Evolutionary conservation across 2,888 invertebrate genomes (phyloP), one percentile per base, ranked within the genome.

Genomic region (Dolomedes plantarius): DNA sequence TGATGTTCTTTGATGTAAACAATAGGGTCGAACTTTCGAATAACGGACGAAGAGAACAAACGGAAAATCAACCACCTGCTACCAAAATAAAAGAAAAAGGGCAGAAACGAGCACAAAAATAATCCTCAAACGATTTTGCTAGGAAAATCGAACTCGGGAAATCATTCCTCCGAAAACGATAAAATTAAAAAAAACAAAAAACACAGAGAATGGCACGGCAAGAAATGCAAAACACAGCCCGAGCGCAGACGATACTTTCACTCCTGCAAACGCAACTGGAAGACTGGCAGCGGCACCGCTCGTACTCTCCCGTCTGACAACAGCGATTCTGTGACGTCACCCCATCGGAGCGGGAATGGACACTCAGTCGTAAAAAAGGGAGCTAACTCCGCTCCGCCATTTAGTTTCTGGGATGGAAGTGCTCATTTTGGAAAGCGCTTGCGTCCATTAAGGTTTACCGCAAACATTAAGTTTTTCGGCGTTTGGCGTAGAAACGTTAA

Each of bases 311-410:
- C 76, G 65, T 72, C 77, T 83, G 83, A 77, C 83, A 83, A 83
- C 83, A 83, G 77, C 67, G 72, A 73, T 65, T 67, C 46, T 67
- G 83, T 83, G 83, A 83, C 83, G 83, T 83, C 83, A 83, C 72
- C 82, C 41, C 56, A n/a, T 75, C 69, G 64, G 71, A 72, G 77
- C 74, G 29, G 62, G 73, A 77, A 65, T 77, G 76, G 83, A 82
- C 82, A 78, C 27, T 76, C 76, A 19, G 64, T 32, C 41, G 31
- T 23, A 56, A 23, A 11, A 23, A 3, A 16, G 13, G 2, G 46
- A 46, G 11, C 46, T 16, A 9, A 16, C n/a, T 46, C 16, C 6
- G 5, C 36, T 16, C 11, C 46, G 46, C 46, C 46, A 46, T 46
- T 46, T 16, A n/a, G 46, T 46, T 46, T 46, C 46, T 46, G 11